phyloP scores from a whole-genome alignment of 1,140 invertebrate species.

The Diorhabda elongata region DNA sequence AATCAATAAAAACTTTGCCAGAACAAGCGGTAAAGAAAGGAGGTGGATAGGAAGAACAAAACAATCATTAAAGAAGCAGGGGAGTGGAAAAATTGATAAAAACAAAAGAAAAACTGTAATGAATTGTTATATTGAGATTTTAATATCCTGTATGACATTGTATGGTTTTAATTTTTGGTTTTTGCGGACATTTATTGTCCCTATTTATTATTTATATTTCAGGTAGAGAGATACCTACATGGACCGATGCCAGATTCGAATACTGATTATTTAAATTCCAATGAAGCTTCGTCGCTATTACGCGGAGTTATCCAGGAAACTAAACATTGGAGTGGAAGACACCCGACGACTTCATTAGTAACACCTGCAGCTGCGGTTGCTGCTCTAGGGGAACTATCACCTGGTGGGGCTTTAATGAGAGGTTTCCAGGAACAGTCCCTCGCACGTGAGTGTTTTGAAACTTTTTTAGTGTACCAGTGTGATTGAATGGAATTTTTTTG shows the following conservation, averaged over 20 bases:
- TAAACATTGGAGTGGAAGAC: constrained; percentile 39
- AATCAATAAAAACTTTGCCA: too few species aligned
- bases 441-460: constrained; percentile 61
- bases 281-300: constrained; percentile 37
- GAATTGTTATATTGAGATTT: too few species aligned
- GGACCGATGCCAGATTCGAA: constrained; percentile 62
- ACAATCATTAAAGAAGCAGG: too few species aligned
- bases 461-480: neutral
- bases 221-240: constrained; percentile 78
- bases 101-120: too few species aligned
- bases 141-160: too few species aligned
- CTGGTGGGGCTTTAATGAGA: constrained; percentile 89
- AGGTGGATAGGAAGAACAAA: too few species aligned
- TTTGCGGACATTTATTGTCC: too few species aligned
- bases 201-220: constrained; percentile 23
- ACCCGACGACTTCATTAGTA: constrained; percentile 41
- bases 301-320: constrained; percentile 41
- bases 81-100: too few species aligned
- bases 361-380: constrained; percentile 70
- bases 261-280: constrained; percentile 43
- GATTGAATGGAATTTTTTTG: constrained; percentile 10
- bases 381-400: constrained; percentile 83
- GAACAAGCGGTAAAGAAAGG: too few species aligned
- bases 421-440: constrained; percentile 74
- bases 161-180: too few species aligned